Evolutionary conservation across 2,113 vertebrate genomes (phyloP).

Genomic region (Myotis yumanensis): DNA sequence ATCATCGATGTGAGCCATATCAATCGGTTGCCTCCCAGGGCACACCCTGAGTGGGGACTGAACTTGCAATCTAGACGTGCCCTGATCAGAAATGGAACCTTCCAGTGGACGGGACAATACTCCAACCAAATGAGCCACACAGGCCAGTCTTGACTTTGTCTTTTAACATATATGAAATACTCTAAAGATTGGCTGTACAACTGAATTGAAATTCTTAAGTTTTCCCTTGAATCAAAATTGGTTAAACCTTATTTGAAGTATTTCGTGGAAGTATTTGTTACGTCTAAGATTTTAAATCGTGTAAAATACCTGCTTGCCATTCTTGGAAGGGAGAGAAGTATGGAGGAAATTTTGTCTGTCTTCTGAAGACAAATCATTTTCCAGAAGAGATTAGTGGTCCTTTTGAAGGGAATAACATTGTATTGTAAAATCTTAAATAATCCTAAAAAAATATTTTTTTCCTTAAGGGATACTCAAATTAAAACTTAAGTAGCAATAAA

Average conservation of each 20-base stretch:
- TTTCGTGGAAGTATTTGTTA: constrained; percentile 7
- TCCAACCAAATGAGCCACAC: not conserved
- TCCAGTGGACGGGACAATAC: not conserved
- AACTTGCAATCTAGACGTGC: not conserved
- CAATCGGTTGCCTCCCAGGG: not conserved
- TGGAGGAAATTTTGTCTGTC: not conserved
- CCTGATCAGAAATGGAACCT: not conserved
- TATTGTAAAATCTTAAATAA: constrained; percentile 3
- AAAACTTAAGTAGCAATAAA: not conserved
- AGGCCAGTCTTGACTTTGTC: not conserved
- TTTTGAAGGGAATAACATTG: not conserved
- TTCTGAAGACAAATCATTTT: not conserved
- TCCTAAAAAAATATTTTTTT: constrained; percentile 4
- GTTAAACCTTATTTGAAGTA: not conserved
- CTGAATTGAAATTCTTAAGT: not conserved
- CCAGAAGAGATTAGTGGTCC: not conserved
- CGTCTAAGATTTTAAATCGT: not conserved
- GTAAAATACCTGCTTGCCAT: not conserved
- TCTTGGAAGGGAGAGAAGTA: not conserved
- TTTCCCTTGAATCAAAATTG: not conserved
- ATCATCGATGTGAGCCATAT: not conserved
- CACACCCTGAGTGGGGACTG: not conserved
- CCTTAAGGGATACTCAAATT: not conserved
- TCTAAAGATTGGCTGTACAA: not conserved
- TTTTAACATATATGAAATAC: not conserved